Base-by-base conservation (phyloP, 2,797 vertebrate species). In the Mus minutoides region DNA sequence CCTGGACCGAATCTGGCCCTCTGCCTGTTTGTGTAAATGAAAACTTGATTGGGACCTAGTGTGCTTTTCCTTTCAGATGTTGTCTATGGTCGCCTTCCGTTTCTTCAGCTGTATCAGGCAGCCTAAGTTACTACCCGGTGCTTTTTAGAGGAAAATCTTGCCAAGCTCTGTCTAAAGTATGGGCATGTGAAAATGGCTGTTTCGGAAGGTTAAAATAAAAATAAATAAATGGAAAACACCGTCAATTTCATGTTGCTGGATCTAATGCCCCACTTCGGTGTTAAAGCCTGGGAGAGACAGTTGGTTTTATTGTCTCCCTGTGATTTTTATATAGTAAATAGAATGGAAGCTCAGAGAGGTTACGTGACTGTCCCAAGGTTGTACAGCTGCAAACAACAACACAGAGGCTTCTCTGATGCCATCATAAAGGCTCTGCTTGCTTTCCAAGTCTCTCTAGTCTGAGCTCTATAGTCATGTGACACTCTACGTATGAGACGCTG, bases 291-390 rank as follows among this genome's bases (percentile, higher is more conserved):
- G 58, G 34, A 22, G 40, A 46, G 29, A 67, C 29, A 7, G 5
- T 21, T 64, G 37, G 9, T 14, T 64, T 84, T 84, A 19, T 49
- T 60, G 79, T 67, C 34, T 43, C 89, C 78, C 31, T 17, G 3
- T 71, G 46, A 43, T 37, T 85, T 49, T 56, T 88, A 29, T 49
- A 8, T 12, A 7, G 43, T 17, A 77, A 77, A 77, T 4, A 88
- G 64, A 92, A 69, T 26, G 46, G 54, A 84, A 69, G 58, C 26
- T 85, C 92, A 94, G 91, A 95, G 78, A 79, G 60, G 22, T 83
- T 49, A 69, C 79, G 62, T 46, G 79, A 86, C 40, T 75, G 52
- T 62, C 22, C 58, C 17, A 75, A 40, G 31, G 14, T 19, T 31
- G 52, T 2, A 31, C 52, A 88, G 52, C 49, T 56, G n/a, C 24